These are phyloP conservation scores for Xerus rutilus DNA, from an alignment of 2,797 vertebrate genomes.

Conservation along the genomic window DNA sequence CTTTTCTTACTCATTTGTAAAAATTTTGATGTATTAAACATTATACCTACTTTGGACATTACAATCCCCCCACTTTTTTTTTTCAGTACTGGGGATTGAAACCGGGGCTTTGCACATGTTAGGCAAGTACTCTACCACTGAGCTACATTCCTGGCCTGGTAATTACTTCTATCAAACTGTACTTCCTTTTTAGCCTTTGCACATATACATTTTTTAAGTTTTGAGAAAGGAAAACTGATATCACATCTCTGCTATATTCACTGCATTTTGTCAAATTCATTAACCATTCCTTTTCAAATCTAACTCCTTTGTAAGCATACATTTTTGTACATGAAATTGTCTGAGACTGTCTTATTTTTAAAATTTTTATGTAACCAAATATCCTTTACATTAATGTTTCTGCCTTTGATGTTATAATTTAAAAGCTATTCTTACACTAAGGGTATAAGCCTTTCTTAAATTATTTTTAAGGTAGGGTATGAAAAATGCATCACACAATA, in stretches of 20 bases:
- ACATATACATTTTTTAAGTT: neutral
- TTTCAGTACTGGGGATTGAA: too few relatives aligned
- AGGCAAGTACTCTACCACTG: too few relatives aligned
- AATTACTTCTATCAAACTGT: neutral
- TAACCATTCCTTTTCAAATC: neutral
- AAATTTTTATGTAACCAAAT: conserved; percentile 3
- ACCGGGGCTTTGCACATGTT: too few relatives aligned
- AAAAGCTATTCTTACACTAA: neutral
- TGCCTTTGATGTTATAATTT: neutral
- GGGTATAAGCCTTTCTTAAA: neutral
- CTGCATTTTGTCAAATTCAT: neutral
- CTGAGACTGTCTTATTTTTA: neutral
- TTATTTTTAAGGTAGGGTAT: neutral
- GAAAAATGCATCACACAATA: neutral
- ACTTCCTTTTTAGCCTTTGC: neutral
- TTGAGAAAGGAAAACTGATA: neutral
- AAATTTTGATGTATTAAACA: neutral
- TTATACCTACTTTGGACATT: neutral
- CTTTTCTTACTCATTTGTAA: neutral
- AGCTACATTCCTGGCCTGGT: too few relatives aligned
- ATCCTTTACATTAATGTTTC: neutral
- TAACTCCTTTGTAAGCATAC: neutral
- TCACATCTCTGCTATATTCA: neutral
- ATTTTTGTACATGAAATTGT: neutral
- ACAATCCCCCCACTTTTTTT: neutral